A percentile compares a stretch with the other conserved stretches of the same genome.
Evolutionary conservation across 1,140 invertebrate genomes (phyloP).

Genomic region (Saccostrea echinata): DNA sequence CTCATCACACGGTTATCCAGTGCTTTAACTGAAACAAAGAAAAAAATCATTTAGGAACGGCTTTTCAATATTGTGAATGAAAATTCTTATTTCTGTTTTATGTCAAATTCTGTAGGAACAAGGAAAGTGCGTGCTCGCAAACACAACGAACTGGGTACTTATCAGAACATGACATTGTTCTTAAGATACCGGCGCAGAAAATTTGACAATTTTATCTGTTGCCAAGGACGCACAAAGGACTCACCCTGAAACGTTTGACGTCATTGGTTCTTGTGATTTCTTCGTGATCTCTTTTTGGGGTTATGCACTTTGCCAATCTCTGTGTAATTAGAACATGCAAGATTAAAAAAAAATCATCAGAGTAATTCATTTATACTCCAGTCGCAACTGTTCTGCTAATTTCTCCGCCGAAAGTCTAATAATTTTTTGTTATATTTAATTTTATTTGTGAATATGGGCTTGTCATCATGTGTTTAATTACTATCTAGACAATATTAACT

Average conservation of each 20-base stretch:
- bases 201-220: slow-evolving; percentile 26
- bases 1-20: slow-evolving; percentile 7
- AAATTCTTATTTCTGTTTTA: neutral
- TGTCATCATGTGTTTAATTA: too few species aligned
- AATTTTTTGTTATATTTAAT: too few species aligned
- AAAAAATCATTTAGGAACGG: neutral
- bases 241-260: slow-evolving; percentile 69
- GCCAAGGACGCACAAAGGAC: neutral
- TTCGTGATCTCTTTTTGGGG: slow-evolving; percentile 71
- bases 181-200: neutral
- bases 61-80: neutral
- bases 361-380: too few species aligned
- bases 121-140: neutral
- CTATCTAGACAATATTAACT: too few species aligned
- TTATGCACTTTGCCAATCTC: slow-evolving; percentile 70
- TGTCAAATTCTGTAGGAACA: neutral
- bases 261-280: slow-evolving; percentile 63
- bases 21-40: slow-evolving; percentile 10
- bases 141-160: neutral
- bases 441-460: too few species aligned
- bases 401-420: too few species aligned
- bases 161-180: slow-evolving; percentile 22
- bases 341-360: too few species aligned
- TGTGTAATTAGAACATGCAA: slow-evolving; percentile 51
- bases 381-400: too few species aligned